Evolutionary conservation across 2,888 invertebrate genomes (phyloP), one percentile per base, ranked within the genome.

Genomic region (Macrostomum cliftonense): DNA sequence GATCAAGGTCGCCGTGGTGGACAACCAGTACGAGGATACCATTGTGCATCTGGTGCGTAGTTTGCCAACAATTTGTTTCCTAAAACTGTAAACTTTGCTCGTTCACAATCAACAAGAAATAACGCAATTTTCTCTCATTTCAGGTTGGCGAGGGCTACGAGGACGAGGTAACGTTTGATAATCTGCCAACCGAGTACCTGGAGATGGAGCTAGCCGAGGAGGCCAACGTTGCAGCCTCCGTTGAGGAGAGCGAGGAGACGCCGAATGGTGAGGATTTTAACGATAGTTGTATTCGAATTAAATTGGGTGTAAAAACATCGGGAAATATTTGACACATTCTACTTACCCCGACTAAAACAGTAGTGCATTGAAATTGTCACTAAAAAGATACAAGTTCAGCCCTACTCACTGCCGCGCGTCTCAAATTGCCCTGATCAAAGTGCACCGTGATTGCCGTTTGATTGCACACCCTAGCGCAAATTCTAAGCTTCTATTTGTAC

Each of bases 21-120:
- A 76, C 57, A 78, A 78, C 65, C 76, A 76, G 42, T 77, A 74
- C 56, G 77, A 77, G 55, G 71, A 72, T 51, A 62, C 71, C n/a
- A 65, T 64, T 36, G 61, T 76, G n/a, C 63, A 68, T 14, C 54
- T 74, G 17, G 50, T 50, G 17, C 7, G 45, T 7, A 40, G 9
- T 7, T 28, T 4, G 4, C 28, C 9, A 4, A 43, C 19, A 17
- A 5, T 7, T 19, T 20, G 17, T 43, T 19, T 43, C 14, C 14
- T 20, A 19, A 20, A 19, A 20, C 9, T 28, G 28, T 28, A 28
- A 43, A 43, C 11, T 19, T 20, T 11, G 5, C 2, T 16, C 2
- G 9, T 11, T 19, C 14, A 19, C 11, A 2, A 16, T 16, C 44
- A 20, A 43, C 9, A 14, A 9, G 4, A 20, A 16, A 19, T 5